Conservation (phyloP, 2,888 invertebrate species). For the Aphodius sticticus region DNA sequence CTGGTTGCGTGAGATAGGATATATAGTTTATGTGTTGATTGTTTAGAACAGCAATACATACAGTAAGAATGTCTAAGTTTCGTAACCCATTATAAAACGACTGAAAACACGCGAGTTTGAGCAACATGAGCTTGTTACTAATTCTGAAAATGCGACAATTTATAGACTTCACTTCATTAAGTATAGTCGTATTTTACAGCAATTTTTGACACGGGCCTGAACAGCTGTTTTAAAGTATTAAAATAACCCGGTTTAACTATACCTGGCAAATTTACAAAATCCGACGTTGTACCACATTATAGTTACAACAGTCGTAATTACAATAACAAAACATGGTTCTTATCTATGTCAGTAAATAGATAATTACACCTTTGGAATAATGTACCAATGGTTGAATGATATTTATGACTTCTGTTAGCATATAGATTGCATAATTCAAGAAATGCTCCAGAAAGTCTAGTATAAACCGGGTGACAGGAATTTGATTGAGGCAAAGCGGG, state of each 20-base stretch:
- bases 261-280: background rate
- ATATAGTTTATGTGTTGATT: too few relatives aligned
- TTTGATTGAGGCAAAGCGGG: background rate
- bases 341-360: background rate
- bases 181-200: background rate
- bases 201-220: background rate
- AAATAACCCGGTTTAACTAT: background rate
- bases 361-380: background rate
- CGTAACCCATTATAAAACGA: background rate
- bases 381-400: background rate
- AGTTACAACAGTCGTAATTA: background rate
- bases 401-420: background rate
- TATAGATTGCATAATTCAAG: background rate
- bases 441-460: background rate
- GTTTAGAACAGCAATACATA: background rate
- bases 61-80: background rate
- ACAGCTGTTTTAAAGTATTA: background rate
- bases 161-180: background rate
- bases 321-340: background rate
- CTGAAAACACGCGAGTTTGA: background rate
- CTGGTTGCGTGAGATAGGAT: too few relatives aligned
- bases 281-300: background rate
- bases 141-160: background rate
- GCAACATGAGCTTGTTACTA: background rate
- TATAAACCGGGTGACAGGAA: background rate